phyloP scores from a whole-genome alignment of 2,888 invertebrate species.

The Branchipolynoe longqiensis region DNA sequence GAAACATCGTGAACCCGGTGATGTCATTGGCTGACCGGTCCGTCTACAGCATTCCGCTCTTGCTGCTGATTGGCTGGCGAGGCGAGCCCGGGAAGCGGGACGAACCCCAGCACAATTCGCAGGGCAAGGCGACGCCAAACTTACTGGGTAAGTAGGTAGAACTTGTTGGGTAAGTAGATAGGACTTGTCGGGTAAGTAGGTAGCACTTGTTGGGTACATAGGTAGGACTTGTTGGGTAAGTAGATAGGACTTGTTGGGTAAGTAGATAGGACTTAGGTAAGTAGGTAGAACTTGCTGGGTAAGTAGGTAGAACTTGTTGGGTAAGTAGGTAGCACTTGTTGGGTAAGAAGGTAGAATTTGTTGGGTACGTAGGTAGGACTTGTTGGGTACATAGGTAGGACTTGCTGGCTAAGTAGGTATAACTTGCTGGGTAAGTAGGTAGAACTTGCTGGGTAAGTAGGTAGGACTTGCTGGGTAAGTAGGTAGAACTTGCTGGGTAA shows the following conservation, averaged over 20 bases:
- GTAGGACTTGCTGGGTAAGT: too few relatives aligned
- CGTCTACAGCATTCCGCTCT: slow-evolving; percentile 82
- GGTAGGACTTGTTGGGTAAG: background rate
- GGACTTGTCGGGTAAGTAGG: too few relatives aligned
- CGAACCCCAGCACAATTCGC: slow-evolving; percentile 82
- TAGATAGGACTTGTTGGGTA: too few relatives aligned
- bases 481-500: too few relatives aligned
- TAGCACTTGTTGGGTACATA: slow-evolving; percentile 80
- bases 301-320: background rate
- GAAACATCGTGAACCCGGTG: slow-evolving; percentile 82
- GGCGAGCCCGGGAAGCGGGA: slow-evolving; percentile 83
- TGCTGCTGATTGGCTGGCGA: slow-evolving; percentile 82
- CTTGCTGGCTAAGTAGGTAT: too few relatives aligned
- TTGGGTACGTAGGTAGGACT: too few relatives aligned
- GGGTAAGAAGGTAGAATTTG: too few relatives aligned
- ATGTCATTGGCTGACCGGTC: slow-evolving; percentile 82
- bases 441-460: too few relatives aligned
- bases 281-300: background rate
- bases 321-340: too few relatives aligned
- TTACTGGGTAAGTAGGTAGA: slow-evolving; percentile 76
- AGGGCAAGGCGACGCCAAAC: slow-evolving; percentile 82
- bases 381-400: too few relatives aligned
- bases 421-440: too few relatives aligned
- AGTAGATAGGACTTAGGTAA: slow-evolving; percentile 81
- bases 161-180: background rate